A percentile compares a stretch with the other conserved stretches of the same genome.
These are phyloP conservation scores for Trachurus trachurus DNA, from an alignment of 2,797 vertebrate species.

Conservation along the genomic window DNA sequence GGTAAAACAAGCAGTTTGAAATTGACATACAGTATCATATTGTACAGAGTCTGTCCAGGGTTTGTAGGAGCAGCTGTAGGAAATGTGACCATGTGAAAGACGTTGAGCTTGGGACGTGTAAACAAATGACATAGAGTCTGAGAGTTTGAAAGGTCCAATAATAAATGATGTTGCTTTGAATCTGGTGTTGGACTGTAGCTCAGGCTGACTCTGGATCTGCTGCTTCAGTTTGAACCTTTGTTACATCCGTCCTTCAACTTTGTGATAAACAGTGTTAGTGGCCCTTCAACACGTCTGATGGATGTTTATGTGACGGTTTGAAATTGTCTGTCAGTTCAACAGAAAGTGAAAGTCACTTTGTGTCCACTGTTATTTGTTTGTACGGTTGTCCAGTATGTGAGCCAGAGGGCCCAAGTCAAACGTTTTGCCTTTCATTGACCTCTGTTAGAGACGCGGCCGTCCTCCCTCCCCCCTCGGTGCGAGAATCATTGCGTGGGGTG, in stretches of 20 bases:
- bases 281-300: neutral
- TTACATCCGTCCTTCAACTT: neutral
- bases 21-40: too few relatives aligned
- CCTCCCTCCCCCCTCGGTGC: neutral
- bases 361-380: conserved; percentile 31
- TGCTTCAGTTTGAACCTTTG: neutral
- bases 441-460: conserved; percentile 11
- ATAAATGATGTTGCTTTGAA: neutral
- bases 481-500: neutral
- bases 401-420: neutral
- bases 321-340: neutral
- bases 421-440: conserved; percentile 20
- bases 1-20: too few relatives aligned
- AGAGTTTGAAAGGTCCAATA: neutral
- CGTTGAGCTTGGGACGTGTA: too few relatives aligned
- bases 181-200: neutral
- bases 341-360: conserved; percentile 1
- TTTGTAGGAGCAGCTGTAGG: too few relatives aligned
- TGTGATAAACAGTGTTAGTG: neutral
- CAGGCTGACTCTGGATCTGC: neutral
- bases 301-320: neutral
- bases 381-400: neutral
- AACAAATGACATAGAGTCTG: too few relatives aligned
- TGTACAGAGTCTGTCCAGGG: too few relatives aligned
- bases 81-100: too few relatives aligned